Percentiles rank a stretch among this genome's conserved stretches.
These are phyloP conservation scores for Shargacucullia verbasci DNA, from an alignment of 2,888 invertebrate genomes.

Conservation along the genomic window DNA sequence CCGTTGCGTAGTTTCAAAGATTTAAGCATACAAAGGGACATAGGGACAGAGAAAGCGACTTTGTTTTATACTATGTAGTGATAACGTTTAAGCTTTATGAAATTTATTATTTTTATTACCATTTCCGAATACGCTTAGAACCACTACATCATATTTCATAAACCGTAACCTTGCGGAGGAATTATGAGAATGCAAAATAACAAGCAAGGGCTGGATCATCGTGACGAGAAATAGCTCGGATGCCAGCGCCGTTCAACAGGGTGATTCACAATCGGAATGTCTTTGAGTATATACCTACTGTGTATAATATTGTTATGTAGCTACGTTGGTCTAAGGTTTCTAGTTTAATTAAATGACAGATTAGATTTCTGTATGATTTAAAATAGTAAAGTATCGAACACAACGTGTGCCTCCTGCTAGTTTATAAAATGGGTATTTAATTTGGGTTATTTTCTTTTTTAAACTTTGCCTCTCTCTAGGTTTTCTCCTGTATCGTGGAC, in stretches of 20 bases:
- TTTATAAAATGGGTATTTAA: too few species aligned
- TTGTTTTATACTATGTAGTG: neutral
- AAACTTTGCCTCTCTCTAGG: too few species aligned
- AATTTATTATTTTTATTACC: conserved; percentile 9
- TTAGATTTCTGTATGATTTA: too few species aligned
- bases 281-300: conserved; percentile 56
- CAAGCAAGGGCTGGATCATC: conserved; percentile 52
- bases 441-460: too few species aligned
- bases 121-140: conserved; percentile 4
- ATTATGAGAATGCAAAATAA: conserved; percentile 56
- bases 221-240: conserved; percentile 55
- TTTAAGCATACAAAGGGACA: too few species aligned
- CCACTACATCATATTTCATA: conserved; percentile 33
- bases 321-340: neutral
- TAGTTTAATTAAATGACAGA: too few species aligned
- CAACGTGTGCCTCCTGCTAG: too few species aligned
- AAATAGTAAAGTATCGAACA: too few species aligned
- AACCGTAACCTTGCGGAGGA: conserved; percentile 33
- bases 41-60: too few species aligned
- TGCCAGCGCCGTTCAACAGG: conserved; percentile 55
- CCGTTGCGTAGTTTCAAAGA: too few species aligned
- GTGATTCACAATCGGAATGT: conserved; percentile 69
- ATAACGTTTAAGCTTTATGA: neutral
- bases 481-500: too few species aligned
- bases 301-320: conserved; percentile 13